Percentiles rank a stretch among this genome's conserved stretches.
Conservation (phyloP, 2,888 invertebrate genomes). For the Cheilosia urbana region DNA sequence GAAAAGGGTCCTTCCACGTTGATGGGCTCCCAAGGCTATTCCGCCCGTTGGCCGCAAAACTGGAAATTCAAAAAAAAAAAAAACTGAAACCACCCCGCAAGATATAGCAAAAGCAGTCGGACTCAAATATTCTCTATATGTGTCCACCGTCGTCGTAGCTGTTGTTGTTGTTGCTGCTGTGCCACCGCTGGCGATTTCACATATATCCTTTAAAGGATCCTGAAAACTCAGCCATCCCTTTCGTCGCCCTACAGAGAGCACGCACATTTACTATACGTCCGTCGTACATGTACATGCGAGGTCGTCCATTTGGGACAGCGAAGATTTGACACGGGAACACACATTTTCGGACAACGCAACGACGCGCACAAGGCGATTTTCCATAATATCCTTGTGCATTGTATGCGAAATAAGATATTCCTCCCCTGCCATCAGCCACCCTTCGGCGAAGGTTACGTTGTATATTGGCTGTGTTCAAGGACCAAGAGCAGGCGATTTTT, state of each 20-base stretch:
- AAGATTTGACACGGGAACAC: conserved; percentile 73
- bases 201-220: conserved; percentile 65
- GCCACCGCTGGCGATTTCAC: conserved; percentile 65
- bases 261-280: conserved; percentile 54
- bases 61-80: conserved; percentile 50
- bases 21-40: conserved; percentile 59
- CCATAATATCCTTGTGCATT: conserved; percentile 75
- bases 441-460: conserved; percentile 33
- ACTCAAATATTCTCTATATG: conserved; percentile 29
- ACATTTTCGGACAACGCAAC: conserved; percentile 75
- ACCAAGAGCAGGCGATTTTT: conserved; percentile 55
- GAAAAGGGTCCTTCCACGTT: conserved; percentile 65
- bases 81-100: conserved; percentile 49
- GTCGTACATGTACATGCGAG: conserved; percentile 20
- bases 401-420: conserved; percentile 75
- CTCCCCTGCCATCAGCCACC: conserved; percentile 51
- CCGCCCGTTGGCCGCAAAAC: conserved; percentile 52
- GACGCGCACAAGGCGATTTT: conserved; percentile 75
- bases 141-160: conserved; percentile 54
- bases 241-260: conserved; percentile 42
- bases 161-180: conserved; percentile 11
- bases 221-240: conserved; percentile 59
- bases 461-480: conserved; percentile 66
- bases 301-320: conserved; percentile 58
- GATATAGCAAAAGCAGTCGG: conserved; percentile 39